Conservation (phyloP, 1,140 invertebrate species). For the Leucophenga varia region DNA sequence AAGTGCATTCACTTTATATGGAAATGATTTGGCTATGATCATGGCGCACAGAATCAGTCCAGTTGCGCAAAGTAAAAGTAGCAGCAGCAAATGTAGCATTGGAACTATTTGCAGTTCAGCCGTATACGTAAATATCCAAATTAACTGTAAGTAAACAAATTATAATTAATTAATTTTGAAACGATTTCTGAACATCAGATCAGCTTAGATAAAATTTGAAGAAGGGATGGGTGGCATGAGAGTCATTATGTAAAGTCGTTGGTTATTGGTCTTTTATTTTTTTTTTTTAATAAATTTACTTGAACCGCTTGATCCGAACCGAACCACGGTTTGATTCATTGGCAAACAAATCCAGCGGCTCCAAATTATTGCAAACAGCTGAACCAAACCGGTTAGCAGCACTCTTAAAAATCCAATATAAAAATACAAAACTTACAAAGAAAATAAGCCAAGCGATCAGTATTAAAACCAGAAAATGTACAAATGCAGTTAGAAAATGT, state of each 20-base stretch:
- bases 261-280: neutral
- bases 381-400: too few species aligned
- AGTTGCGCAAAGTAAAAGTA: slow-evolving; percentile 23
- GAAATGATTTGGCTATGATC: slow-evolving; percentile 28
- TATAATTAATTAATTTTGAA: neutral
- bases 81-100: slow-evolving; percentile 9
- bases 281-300: neutral
- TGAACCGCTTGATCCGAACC: too few species aligned
- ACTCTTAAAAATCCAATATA: slow-evolving; percentile 1
- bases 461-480: slow-evolving; percentile 22
- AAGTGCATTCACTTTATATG: slow-evolving; percentile 22
- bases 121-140: slow-evolving; percentile 20
- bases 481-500: slow-evolving; percentile 23
- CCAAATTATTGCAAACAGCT: too few species aligned
- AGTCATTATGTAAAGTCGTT: neutral
- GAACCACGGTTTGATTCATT: too few species aligned
- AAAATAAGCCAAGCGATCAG: slow-evolving; percentile 11
- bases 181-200: neutral
- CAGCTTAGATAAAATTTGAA: neutral
- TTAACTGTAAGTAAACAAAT: slow-evolving; percentile 2
- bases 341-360: too few species aligned
- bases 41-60: slow-evolving; percentile 31
- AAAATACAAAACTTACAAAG: slow-evolving; percentile 19
- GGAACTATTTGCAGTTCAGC: neutral
- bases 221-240: neutral